Evolutionary conservation across 2,797 vertebrate species (phyloP).

Genomic region (Danionella dracula): DNA sequence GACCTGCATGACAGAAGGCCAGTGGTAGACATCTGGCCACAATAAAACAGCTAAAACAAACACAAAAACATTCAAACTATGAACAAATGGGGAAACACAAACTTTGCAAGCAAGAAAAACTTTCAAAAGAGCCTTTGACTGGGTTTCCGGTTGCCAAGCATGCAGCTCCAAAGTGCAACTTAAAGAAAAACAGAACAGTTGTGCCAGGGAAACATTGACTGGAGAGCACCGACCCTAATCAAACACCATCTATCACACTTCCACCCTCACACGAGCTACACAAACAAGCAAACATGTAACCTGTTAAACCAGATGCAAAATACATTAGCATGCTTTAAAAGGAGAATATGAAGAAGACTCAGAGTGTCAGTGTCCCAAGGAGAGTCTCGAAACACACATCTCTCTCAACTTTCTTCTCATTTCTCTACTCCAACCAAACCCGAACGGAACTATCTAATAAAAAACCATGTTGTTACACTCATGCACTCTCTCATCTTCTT

Average conservation of each 20-base stretch:
- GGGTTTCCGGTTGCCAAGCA: background rate
- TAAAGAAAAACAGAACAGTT: background rate
- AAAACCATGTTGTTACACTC: conserved; percentile 17
- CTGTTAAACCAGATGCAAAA: conserved; percentile 36
- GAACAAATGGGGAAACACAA: background rate
- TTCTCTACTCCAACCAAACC: conserved; percentile 28
- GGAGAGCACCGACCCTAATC: conserved; percentile 5
- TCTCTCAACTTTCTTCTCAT: conserved; percentile 51
- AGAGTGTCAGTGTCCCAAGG: conserved; percentile 29
- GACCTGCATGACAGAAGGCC: conserved; percentile 37
- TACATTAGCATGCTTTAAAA: conserved; percentile 43
- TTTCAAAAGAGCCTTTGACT: background rate
- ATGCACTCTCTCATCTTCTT: conserved; percentile 10
- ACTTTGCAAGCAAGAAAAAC: background rate
- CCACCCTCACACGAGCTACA: background rate
- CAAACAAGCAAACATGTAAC: conserved; percentile 8
- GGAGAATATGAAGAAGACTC: background rate
- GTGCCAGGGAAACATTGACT: conserved; percentile 11
- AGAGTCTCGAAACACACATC: conserved; percentile 11
- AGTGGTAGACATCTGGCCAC: conserved; percentile 28
- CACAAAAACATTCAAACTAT: background rate
- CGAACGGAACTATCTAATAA: conserved; percentile 29
- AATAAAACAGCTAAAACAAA: conserved; percentile 28
- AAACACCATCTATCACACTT: conserved; percentile 17
- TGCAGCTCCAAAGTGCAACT: background rate